A percentile compares a stretch with the other conserved stretches of the same genome.
These are phyloP conservation scores for Carduelis carduelis DNA, from an alignment of 2,797 vertebrate species.

Conservation along the genomic window DNA sequence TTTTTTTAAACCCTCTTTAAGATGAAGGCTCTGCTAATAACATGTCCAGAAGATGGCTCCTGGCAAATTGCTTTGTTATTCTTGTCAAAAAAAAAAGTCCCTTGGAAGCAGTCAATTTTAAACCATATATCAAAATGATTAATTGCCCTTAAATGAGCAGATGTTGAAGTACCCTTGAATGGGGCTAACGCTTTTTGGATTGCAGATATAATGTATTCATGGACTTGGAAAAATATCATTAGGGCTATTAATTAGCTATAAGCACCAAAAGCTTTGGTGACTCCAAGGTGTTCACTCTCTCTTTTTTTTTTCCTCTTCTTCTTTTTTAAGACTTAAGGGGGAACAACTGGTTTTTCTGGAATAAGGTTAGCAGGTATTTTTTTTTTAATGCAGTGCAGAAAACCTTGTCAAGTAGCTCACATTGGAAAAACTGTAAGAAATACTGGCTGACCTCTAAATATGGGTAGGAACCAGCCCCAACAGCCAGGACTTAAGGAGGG, in stretches of 20 bases:
- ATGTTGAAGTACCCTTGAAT: constrained; percentile 95
- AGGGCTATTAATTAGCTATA: constrained; percentile 80
- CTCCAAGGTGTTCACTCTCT: constrained; percentile 51
- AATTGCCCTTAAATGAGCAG: constrained; percentile 97
- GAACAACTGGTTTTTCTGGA: constrained; percentile 37
- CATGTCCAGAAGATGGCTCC: constrained; percentile 91
- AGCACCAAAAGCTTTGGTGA: constrained; percentile 70
- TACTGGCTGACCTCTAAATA: background rate
- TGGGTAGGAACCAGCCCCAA: background rate
- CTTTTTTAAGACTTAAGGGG: constrained; percentile 26
- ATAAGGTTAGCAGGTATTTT: background rate
- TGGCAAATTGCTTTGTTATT: constrained; percentile 99
- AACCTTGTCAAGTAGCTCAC: background rate
- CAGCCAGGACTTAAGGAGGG: background rate
- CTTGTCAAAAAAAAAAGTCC: constrained; percentile 86
- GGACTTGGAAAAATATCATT: constrained; percentile 89
- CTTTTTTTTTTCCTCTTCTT: background rate
- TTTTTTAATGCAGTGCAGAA: background rate
- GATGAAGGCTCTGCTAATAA: constrained; percentile 89
- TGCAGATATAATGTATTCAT: constrained; percentile 88
- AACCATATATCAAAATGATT: constrained; percentile 99
- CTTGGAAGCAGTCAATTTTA: constrained; percentile 93
- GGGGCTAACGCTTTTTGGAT: constrained; percentile 80
- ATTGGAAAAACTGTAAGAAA: background rate
- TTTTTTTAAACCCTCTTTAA: constrained; percentile 76